Base-by-base conservation (phyloP, 2,797 vertebrate species). In the Poecilia velifera region DNA sequence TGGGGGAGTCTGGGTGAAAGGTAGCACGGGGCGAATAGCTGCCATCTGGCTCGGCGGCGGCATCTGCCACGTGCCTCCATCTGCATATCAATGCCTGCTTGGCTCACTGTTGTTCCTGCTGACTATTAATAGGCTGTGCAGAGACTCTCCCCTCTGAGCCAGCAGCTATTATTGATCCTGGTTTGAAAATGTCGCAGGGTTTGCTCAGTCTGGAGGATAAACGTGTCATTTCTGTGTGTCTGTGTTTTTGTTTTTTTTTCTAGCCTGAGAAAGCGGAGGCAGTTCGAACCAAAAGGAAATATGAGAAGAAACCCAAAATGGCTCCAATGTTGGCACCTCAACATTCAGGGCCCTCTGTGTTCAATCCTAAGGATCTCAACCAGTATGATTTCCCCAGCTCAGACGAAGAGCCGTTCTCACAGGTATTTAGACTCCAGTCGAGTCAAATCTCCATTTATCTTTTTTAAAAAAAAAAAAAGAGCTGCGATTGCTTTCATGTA, bases 371-470 rank as follows among this genome's bases (percentile, higher is more conserved):
- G 96, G 98, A 99, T 96, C 94, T 99, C 90, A 99, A 99, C 95
- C 98, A 99, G 93, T 99, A 99, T 57, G 98, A 99, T 90, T 99
- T 99, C 90, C 98, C 98, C 93, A 99, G 98, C 94, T 99, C 98
- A 0, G 98, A 99, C 59, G 98, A 99, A 82, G 98, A 99, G 83
- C 96, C 97, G 64, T 97, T 96, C 85, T 97, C 98, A 78, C 98
- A 99, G 97, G 98, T 99, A 94, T 7, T 66, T 75, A 4, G 36
- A 6, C 39, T 66, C 49, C 41, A 9, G 20, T 14, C 2, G 1
- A 31, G 28, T 1, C 20, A 14, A 31, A n/a, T 36, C 47, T 31
- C 20, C 36, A 16, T 39, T 73, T 3, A 45, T 2, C 18, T 31
- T 31, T 76, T 22, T 43, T 2, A 64, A 28, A 59, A 13, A 64